A percentile compares a stretch with the other conserved stretches of the same genome.
phyloP scores from a whole-genome alignment of 2,113 vertebrate species.

The Bathybates hornii region DNA sequence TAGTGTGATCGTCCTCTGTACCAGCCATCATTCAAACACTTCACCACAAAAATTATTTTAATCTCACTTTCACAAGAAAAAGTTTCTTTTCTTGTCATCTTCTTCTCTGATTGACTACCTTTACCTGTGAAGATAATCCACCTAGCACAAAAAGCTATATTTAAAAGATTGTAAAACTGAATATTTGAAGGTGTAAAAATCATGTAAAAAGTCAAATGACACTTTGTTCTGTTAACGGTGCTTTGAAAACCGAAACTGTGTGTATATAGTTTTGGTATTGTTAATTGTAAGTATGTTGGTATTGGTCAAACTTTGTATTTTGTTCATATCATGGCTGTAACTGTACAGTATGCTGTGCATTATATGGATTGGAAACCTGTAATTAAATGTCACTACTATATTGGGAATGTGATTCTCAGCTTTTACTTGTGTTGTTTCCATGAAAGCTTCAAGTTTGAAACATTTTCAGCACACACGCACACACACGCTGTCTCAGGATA shows the following conservation, averaged over 20 bases:
- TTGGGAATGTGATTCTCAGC: not conserved
- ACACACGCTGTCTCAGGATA: not conserved
- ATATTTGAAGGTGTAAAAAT: not conserved
- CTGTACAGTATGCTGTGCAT: not conserved
- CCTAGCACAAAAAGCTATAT: not conserved
- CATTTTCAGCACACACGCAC: not conserved
- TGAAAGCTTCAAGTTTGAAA: not conserved
- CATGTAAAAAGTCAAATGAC: not conserved
- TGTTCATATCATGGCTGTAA: not conserved
- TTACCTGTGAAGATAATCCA: not conserved
- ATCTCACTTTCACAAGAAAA: constrained; percentile 5
- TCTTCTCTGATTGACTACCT: constrained; percentile 1
- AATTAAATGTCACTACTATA: not conserved
- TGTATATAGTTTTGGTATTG: not conserved
- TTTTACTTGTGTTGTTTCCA: not conserved
- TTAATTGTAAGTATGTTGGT: not conserved
- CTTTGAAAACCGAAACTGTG: not conserved
- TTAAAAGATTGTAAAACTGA: not conserved
- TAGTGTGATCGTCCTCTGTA: not conserved
- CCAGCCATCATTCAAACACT: not conserved
- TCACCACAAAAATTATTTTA: not conserved
- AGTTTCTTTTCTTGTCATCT: not conserved
- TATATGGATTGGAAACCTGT: not conserved
- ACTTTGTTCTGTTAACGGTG: not conserved
- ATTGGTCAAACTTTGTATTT: not conserved